A percentile compares a stretch with the other conserved stretches of the same genome.
These are phyloP conservation scores for Buphagus erythrorhynchus DNA, from an alignment of 2,797 vertebrate genomes.

Conservation along the genomic window DNA sequence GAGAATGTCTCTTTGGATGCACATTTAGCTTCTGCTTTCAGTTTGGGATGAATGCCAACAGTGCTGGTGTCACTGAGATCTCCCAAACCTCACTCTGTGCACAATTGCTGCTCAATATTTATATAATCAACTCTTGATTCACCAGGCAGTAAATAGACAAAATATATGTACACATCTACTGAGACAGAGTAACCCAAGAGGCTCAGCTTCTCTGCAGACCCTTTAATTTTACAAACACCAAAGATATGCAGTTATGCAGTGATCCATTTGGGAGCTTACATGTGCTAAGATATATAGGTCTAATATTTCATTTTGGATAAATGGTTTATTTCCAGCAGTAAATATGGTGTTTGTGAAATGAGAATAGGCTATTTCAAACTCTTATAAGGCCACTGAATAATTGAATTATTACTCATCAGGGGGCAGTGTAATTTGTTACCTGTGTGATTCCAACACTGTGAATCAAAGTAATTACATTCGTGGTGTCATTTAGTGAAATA, in stretches of 20 bases:
- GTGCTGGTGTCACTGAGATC: neutral
- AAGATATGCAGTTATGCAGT: neutral
- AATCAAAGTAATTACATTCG: conserved; percentile 72
- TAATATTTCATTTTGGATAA: conserved; percentile 56
- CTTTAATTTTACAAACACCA: conserved; percentile 9
- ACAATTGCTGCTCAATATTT: neutral
- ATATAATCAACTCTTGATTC: neutral
- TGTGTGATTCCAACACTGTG: conserved; percentile 46
- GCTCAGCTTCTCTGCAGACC: neutral
- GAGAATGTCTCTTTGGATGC: neutral
- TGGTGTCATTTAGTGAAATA: conserved; percentile 59
- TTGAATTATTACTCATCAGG: conserved; percentile 70
- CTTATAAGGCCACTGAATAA: conserved; percentile 65
- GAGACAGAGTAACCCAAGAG: neutral
- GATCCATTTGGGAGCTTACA: neutral
- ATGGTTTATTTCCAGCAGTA: conserved; percentile 64
- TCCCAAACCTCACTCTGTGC: neutral
- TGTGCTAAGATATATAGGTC: conserved; percentile 38
- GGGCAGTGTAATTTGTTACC: conserved; percentile 66
- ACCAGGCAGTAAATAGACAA: neutral
- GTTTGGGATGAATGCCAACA: neutral
- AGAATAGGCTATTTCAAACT: conserved; percentile 59
- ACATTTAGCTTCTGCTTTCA: neutral
- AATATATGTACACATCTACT: neutral
- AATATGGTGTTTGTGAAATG: conserved; percentile 68